phyloP scores from a whole-genome alignment of 64 coral and sea anemone species.

The Stichodactyla mertensii region DNA sequence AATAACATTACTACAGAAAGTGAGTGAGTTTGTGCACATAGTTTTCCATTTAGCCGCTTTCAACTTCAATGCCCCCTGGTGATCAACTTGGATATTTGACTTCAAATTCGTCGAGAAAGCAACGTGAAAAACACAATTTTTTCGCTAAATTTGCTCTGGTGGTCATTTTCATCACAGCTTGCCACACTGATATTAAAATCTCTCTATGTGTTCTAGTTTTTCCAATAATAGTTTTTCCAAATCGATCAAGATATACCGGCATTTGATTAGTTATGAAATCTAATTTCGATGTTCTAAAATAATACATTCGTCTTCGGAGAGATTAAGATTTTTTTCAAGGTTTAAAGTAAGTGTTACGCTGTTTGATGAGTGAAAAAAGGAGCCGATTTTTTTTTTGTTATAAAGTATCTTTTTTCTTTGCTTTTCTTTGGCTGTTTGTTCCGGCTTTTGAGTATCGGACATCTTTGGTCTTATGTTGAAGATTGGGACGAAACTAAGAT shows the following conservation, averaged over 20 bases:
- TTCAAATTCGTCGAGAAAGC: neutral
- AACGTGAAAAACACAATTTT: neutral
- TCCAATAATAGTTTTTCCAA: too few relatives aligned
- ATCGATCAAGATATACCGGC: too few relatives aligned
- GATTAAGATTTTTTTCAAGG: neutral
- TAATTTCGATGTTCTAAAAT: too few relatives aligned
- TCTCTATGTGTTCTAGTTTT: neutral
- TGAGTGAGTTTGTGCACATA: too few relatives aligned
- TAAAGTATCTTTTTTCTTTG: neutral
- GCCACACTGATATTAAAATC: neutral
- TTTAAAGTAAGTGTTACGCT: neutral
- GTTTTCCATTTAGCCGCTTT: too few relatives aligned
- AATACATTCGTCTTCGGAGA: too few relatives aligned
- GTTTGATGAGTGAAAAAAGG: neutral
- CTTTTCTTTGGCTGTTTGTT: neutral
- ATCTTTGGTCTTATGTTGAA: neutral
- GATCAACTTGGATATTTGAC: neutral
- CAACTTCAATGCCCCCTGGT: too few relatives aligned
- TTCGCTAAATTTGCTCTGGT: neutral
- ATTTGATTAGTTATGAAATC: too few relatives aligned
- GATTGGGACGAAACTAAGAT: neutral
- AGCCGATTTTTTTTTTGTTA: neutral
- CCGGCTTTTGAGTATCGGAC: neutral
- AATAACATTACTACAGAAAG: too few relatives aligned
- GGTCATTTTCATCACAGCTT: neutral